Conservation (phyloP, 2,797 vertebrate genomes). For the Podargus strigoides region DNA sequence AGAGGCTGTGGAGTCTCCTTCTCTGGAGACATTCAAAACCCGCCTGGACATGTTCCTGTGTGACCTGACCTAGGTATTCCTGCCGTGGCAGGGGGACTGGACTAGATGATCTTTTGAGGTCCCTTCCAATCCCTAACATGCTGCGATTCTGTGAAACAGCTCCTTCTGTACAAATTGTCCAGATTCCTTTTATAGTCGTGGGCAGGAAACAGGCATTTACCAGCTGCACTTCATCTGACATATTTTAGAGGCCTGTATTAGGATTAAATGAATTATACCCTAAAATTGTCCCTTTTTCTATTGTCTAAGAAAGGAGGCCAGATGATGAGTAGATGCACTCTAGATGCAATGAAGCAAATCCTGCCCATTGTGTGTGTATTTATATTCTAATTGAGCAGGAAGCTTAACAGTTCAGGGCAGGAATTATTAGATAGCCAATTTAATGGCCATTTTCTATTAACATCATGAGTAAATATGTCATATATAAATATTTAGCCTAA, state of each 20-base stretch:
- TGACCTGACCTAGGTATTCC: no score
- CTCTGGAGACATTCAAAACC: no score
- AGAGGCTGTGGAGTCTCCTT: no score
- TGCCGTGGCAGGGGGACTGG: no score
- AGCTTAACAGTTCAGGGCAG: neutral
- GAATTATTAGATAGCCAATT: neutral
- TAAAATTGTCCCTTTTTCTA: neutral
- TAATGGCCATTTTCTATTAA: neutral
- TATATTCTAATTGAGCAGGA: neutral
- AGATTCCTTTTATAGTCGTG: neutral
- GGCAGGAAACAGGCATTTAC: neutral
- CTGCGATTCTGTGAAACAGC: no score
- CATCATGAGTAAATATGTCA: neutral
- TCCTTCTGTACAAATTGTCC: neutral
- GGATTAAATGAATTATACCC: neutral
- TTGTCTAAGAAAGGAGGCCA: neutral
- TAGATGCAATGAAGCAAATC: neutral
- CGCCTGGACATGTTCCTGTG: no score
- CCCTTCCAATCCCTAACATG: no score
- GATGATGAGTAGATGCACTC: neutral
- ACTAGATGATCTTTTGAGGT: no score
- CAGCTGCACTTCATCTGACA: neutral
- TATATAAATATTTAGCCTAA: neutral
- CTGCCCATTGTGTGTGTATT: neutral
- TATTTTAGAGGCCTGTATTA: neutral